A percentile compares a stretch with the other conserved stretches of the same genome.
These are phyloP conservation scores for Gopherus evgoodei DNA, from an alignment of 2,113 vertebrate species.

Conservation along the genomic window DNA sequence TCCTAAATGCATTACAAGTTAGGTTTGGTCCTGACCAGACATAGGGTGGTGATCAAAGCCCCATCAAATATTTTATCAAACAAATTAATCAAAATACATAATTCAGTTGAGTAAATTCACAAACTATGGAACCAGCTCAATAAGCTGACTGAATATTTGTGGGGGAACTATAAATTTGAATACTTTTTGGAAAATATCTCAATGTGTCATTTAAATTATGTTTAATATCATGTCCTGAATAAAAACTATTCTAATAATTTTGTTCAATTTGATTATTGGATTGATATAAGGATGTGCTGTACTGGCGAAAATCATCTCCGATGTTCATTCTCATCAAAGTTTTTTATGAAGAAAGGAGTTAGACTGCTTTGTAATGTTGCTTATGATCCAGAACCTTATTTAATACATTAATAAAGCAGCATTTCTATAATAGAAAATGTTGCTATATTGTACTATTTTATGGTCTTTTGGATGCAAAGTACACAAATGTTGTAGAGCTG, in stretches of 20 bases:
- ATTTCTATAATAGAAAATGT: neutral
- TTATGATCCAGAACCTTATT: neutral
- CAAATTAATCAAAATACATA: neutral
- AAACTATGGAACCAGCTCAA: neutral
- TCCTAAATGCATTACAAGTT: neutral
- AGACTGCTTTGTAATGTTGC: no score
- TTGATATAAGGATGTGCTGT: neutral
- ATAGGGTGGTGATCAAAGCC: neutral
- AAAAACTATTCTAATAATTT: neutral
- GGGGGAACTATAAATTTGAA: neutral
- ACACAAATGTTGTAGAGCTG: neutral
- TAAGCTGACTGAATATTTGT: neutral
- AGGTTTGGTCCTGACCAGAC: neutral
- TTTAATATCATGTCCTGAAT: neutral
- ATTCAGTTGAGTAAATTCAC: neutral
- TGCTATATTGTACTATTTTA: neutral
- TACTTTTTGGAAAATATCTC: neutral
- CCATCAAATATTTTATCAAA: neutral
- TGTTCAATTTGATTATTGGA: neutral
- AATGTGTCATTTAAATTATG: neutral
- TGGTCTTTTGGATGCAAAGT: neutral
- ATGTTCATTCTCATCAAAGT: neutral
- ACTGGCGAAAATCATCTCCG: neutral
- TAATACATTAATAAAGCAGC: neutral
- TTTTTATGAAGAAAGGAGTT: neutral